Conservation (phyloP, 2,113 vertebrate species). For the Chrysochloris asiatica region DNA sequence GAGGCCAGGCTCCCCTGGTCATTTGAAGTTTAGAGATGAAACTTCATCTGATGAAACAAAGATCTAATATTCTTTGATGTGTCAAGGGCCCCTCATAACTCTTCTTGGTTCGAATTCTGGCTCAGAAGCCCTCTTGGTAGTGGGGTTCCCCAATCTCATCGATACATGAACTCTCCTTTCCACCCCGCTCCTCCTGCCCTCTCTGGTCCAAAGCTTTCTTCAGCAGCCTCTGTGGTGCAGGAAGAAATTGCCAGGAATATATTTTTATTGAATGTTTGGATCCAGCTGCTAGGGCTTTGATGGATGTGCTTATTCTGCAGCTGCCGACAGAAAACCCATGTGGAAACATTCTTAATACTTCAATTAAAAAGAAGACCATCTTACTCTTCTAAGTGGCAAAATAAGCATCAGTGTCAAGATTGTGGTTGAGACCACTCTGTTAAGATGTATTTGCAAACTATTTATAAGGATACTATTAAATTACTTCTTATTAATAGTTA, state of each 20-base stretch:
- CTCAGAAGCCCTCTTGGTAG: background rate
- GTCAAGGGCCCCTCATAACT: background rate
- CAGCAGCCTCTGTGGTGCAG: background rate
- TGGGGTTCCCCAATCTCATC: fast-evolving
- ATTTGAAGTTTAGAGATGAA: background rate
- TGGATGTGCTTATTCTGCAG: fast-evolving
- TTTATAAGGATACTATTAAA: background rate
- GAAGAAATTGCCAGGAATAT: background rate
- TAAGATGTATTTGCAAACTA: background rate
- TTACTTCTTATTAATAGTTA: no score
- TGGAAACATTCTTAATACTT: fast-evolving
- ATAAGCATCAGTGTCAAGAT: background rate
- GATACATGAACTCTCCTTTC: fast-evolving
- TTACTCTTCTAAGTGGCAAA: background rate
- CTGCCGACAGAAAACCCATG: fast-evolving
- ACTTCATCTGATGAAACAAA: no score
- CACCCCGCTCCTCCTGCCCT: fast-evolving
- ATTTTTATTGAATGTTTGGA: fast-evolving
- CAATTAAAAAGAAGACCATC: background rate
- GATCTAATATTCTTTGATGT: background rate
- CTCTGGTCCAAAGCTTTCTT: background rate
- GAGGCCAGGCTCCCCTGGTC: background rate
- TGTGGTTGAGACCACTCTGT: background rate
- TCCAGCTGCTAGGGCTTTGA: background rate
- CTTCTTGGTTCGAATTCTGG: background rate